Conservation (phyloP, 2,888 invertebrate genomes). For the Automeris io region DNA sequence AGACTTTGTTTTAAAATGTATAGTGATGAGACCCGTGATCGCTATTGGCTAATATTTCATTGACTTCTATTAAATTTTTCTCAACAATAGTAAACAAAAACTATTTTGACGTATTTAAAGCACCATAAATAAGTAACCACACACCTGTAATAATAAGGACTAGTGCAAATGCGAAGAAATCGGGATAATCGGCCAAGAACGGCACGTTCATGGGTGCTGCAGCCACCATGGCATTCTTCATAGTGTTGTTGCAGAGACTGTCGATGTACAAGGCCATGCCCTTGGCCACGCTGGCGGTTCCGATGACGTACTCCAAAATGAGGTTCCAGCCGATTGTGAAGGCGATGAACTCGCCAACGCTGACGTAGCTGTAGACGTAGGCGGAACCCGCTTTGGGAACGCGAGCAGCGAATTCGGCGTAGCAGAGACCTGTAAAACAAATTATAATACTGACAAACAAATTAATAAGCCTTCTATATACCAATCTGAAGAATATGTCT, state of each 20-base stretch:
- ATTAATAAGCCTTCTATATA: not conserved
- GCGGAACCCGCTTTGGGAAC: constrained; percentile 95
- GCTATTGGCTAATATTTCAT: too few relatives aligned
- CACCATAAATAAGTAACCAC: too few relatives aligned
- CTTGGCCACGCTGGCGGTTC: constrained; percentile 88
- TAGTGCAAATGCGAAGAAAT: constrained; percentile 84
- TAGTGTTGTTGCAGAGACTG: constrained; percentile 80
- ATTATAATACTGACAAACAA: not conserved
- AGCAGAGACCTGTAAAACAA: constrained; percentile 83
- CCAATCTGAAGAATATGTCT: too few relatives aligned
- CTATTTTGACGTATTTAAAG: too few relatives aligned
- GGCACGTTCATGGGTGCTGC: constrained; percentile 80
- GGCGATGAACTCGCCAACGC: constrained; percentile 93
- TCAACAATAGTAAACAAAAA: too few relatives aligned
- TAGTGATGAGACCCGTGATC: too few relatives aligned
- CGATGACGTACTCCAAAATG: constrained; percentile 92
- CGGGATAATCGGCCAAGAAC: constrained; percentile 84
- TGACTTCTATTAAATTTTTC: too few relatives aligned
- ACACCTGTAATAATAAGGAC: constrained; percentile 83
- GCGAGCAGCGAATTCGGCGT: constrained; percentile 92
- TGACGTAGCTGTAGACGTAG: constrained; percentile 94
- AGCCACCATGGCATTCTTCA: constrained; percentile 80
- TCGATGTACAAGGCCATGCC: constrained; percentile 87
- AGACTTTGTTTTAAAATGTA: too few relatives aligned
- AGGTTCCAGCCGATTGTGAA: constrained; percentile 97